Conservation (phyloP, 2,888 invertebrate species). For the Tanypteryx hageni region DNA sequence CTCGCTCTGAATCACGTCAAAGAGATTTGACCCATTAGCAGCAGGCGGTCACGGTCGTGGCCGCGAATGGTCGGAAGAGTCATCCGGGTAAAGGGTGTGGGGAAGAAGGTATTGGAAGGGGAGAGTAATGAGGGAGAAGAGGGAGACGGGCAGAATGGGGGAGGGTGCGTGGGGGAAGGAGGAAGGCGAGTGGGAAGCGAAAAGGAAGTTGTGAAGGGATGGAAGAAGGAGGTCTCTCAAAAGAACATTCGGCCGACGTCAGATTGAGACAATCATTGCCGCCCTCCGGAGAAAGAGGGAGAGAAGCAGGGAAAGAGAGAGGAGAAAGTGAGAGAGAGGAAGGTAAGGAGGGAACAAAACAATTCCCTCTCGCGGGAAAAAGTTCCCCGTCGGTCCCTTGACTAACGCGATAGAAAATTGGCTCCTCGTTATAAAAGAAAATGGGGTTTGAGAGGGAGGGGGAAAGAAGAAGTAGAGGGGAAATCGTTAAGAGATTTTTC, state of each 20-base stretch:
- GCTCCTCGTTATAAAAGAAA: conserved; percentile 37
- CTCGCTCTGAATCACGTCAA: conserved; percentile 10
- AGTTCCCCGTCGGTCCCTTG: background rate
- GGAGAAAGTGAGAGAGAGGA: background rate
- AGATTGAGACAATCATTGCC: background rate
- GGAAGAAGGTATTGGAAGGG: background rate
- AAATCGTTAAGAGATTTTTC: background rate
- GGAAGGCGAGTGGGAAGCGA: background rate
- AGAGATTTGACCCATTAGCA: conserved; percentile 24
- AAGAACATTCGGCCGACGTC: background rate
- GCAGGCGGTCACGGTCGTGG: conserved; percentile 12
- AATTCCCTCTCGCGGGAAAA: background rate
- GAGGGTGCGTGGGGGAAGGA: background rate
- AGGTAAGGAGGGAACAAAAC: background rate
- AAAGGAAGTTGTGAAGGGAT: conserved; percentile 28
- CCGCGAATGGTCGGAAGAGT: background rate
- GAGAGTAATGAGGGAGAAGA: background rate
- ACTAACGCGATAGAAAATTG: conserved; percentile 33
- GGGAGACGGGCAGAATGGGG: background rate
- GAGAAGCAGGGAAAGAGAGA: background rate
- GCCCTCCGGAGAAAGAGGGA: background rate
- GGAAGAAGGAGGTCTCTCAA: background rate
- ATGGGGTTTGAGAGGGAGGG: background rate
- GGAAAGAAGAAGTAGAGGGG: background rate
- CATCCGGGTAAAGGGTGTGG: background rate